Percentiles rank a stretch among this genome's conserved stretches.
Conservation (phyloP, 2,888 invertebrate genomes). For the Hemicrepidius hirtus region DNA sequence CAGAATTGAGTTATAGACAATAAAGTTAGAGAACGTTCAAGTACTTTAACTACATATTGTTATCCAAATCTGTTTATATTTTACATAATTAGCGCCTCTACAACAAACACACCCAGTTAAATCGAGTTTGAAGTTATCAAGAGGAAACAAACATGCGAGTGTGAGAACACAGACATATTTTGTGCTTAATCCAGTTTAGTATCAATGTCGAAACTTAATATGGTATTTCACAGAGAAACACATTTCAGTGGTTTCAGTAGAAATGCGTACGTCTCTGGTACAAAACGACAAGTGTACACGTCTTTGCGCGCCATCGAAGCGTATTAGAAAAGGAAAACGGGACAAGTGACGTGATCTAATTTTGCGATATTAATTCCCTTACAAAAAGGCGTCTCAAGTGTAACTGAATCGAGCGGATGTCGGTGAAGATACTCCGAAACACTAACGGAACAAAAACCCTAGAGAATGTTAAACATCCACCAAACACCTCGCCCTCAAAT, state of each 20-base stretch:
- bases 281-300: slow-evolving; percentile 17
- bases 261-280: slow-evolving; percentile 13
- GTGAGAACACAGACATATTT: slow-evolving; percentile 48
- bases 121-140: slow-evolving; percentile 43
- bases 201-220: slow-evolving; percentile 51
- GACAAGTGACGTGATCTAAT: slow-evolving; percentile 33
- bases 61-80: slow-evolving; percentile 33
- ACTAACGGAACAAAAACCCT: slow-evolving; percentile 36
- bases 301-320: slow-evolving; percentile 3
- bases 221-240: slow-evolving; percentile 43
- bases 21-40: background rate
- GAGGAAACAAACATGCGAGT: slow-evolving; percentile 40
- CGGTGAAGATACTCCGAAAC: slow-evolving; percentile 31
- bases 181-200: slow-evolving; percentile 49
- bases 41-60: slow-evolving; percentile 28
- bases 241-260: slow-evolving; percentile 48
- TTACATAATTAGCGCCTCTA: slow-evolving; percentile 37
- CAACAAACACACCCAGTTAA: slow-evolving; percentile 34
- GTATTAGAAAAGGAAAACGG: slow-evolving; percentile 28
- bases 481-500: slow-evolving; percentile 37
- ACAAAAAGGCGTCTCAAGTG: slow-evolving; percentile 44
- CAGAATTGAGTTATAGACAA: background rate
- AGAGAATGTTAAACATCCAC: slow-evolving; percentile 47
- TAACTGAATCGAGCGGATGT: slow-evolving; percentile 44
- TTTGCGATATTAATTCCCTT: slow-evolving; percentile 42